Conservation (phyloP, 2,797 vertebrate species). For the Synanceia verrucosa region DNA sequence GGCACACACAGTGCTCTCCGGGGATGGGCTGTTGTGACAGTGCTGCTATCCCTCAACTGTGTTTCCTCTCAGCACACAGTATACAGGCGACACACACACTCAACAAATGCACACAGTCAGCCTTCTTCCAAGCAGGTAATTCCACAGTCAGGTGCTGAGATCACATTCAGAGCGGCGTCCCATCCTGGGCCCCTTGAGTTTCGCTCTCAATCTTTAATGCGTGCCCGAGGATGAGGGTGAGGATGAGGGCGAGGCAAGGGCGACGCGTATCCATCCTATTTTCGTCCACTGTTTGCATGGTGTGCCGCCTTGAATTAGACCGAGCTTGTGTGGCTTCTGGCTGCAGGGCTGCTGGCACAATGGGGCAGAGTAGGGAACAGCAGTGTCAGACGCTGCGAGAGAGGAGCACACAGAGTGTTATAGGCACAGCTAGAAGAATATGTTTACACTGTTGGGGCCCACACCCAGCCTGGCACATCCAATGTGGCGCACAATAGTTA, state of each 20-base stretch:
- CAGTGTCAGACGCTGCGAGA: constrained; percentile 59
- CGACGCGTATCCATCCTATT: constrained; percentile 64
- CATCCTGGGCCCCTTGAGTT: constrained; percentile 17
- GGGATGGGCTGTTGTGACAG: constrained; percentile 70
- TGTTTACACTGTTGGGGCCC: constrained; percentile 66
- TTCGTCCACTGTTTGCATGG: constrained; percentile 71
- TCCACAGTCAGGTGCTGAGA: constrained; percentile 45
- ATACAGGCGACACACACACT: constrained; percentile 14
- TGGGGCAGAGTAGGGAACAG: constrained; percentile 51
- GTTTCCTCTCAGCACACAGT: constrained; percentile 30
- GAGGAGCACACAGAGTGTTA: constrained; percentile 65
- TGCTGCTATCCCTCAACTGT: constrained; percentile 50
- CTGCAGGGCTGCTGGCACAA: constrained; percentile 70
- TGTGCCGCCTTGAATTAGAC: constrained; percentile 76
- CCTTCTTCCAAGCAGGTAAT: constrained; percentile 46
- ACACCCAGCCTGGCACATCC: constrained; percentile 40
- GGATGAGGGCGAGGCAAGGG: constrained; percentile 15
- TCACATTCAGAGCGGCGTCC: constrained; percentile 11
- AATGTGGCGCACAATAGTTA: constrained; percentile 57
- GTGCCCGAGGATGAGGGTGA: constrained; percentile 23
- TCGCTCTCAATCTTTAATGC: constrained; percentile 53
- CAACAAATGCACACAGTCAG: constrained; percentile 32
- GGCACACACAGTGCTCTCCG: constrained; percentile 51
- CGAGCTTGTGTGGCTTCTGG: constrained; percentile 61
- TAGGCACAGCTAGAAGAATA: constrained; percentile 71